Conservation (phyloP, 2,113 vertebrate species). For the Sigmodon hispidus region DNA sequence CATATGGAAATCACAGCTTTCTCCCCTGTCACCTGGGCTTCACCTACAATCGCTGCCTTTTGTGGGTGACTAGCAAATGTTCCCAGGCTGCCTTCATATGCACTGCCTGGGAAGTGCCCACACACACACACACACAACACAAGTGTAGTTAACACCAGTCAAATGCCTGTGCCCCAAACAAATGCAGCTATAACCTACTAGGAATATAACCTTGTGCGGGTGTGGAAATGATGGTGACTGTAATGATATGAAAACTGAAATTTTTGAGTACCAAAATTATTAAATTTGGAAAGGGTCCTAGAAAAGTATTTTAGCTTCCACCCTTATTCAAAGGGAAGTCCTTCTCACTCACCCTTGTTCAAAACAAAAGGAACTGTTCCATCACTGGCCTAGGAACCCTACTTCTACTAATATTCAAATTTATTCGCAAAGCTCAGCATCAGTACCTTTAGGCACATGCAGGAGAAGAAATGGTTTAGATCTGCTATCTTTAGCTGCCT, state of each 20-base stretch:
- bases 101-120: not conserved
- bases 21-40: not conserved
- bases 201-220: conserved; percentile 27
- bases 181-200: conserved; percentile 38
- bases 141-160: not conserved
- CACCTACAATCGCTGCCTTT: not conserved
- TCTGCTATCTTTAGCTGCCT: conserved; percentile 68
- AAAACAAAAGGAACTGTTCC: conserved; percentile 71
- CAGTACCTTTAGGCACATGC: conserved; percentile 58
- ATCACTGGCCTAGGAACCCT: conserved; percentile 65
- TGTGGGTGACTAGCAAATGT: not conserved
- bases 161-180: conserved; percentile 60
- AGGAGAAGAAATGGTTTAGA: conserved; percentile 68
- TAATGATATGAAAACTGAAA: conserved; percentile 68
- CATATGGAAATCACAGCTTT: not conserved
- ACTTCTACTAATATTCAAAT: conserved; percentile 68
- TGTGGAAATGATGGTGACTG: conserved; percentile 73
- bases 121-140: too few species aligned
- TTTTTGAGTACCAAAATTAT: not conserved
- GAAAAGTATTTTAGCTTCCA: conserved; percentile 71
- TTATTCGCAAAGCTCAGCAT: conserved; percentile 66
- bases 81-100: not conserved
- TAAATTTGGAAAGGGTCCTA: conserved; percentile 76
- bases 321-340: conserved; percentile 55
- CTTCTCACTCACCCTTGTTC: conserved; percentile 65